Evolutionary conservation across 2,888 invertebrate genomes (phyloP), one percentile per base, ranked within the genome.

Genomic region (Rotaria magnacalcarata): DNA sequence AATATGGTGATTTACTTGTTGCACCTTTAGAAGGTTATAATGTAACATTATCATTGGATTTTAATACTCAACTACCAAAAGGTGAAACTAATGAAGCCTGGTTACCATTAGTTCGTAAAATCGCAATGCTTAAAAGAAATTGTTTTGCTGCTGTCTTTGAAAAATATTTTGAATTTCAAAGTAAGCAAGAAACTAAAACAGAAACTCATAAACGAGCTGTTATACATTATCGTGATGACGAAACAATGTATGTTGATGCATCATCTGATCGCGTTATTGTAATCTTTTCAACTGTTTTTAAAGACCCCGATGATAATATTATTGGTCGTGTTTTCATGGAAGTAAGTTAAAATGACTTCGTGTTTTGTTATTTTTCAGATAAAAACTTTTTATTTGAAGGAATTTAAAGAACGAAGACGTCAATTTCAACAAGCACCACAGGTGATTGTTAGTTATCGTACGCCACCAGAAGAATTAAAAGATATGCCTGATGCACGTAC

Each of bases 101-200:
- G 85, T 47, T 95, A 91, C 93, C 94, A 87, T 91, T 96, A 89
- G 96, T 97, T 88, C 95, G 95, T 91, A 96, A 95, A 92, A 94
- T 97, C 88, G 96, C 97, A 41, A 93, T 97, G 86, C 92, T 99
- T 88, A 99, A 99, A 92, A 93, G 98, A 90, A 96, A 99, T 92
- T 99, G 99, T 92, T 99, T 99, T 92, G 98, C 98, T 84, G 97
- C 97, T 27, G 97, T 99, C 87, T 99, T 99, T 92, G 97, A 99
- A 92, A 97, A 98, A 91, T 99, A 99, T 93, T 99, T 99, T 92
- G 95, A 97, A 91, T 96, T 96, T 92, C 97, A 99, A 92, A 96
- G 96, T 91, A 94, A 95, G 89, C 97, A 96, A 1, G 94, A 95
- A 90, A 5, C 4, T 34, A 41, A 16, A 41, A 27, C 11, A 34